Evolutionary conservation across 1,140 invertebrate species (phyloP), one percentile per base, ranked within the genome.

Genomic region (Drosophila ananassae): DNA sequence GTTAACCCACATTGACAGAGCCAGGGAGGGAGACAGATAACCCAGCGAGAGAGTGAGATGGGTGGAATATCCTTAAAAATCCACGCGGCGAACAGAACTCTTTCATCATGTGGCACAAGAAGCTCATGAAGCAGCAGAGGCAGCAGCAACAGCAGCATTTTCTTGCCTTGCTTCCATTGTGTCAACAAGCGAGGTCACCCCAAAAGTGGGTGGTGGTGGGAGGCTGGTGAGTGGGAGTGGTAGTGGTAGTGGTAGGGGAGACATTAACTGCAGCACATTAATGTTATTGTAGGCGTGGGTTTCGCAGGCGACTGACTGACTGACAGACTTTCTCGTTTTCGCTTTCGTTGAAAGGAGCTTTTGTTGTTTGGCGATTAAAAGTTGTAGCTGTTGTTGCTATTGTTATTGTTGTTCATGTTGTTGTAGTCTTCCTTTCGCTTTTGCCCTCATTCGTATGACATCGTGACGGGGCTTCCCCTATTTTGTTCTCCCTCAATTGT

Each of bases 301-400:
- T 81, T 74, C 53, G 54, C 69, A 66, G 76, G 52, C 84, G 84
- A 76, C 74, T 73, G 76, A 61, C 50, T 67, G 63, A 52, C 64
- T 68, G 61, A 51, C 63, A 52, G 60, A 53, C 37, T 34, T 32
- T 32, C 37, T 41, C 28, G 46, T 46, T 53, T 53, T 64, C 48
- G 22, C 64, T 37, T 61, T 47, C 46, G 28, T 28, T 48, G 32
- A 77, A 72, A 71, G 67, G 58, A 53, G 67, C 81, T 82, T 79
- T 85, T 90, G 85, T 90, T 90, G 67, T 76, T 77, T 69, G 69
- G 50, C 89, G 83, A 91, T 91, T 91, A 91, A 91, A 90, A 91
- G 83, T 90, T 90, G 67, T 73, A 66, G 7, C 44, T 22, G 72
- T 57, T 57, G 79, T 47, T 39, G 63, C 37, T 46, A 24, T 63